A percentile compares a stretch with the other conserved stretches of the same genome.
Evolutionary conservation across 64 coral and sea anemone species (phyloP).

Genomic region (Catalaphyllia jardinei): DNA sequence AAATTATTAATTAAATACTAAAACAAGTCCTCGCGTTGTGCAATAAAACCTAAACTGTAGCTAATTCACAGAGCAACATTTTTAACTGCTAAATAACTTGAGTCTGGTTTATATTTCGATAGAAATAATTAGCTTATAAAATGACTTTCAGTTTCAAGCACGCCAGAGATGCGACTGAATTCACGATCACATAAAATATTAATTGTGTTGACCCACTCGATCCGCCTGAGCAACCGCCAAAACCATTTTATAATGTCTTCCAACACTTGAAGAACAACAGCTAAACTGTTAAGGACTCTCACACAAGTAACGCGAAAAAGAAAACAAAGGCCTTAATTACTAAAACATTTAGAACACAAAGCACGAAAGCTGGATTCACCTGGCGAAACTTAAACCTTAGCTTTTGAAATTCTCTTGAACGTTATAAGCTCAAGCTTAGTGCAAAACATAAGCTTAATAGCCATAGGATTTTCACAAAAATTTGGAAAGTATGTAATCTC

Average conservation of each 20-base stretch:
- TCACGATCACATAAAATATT: constrained; percentile 25
- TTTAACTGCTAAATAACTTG: no score
- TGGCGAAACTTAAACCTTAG: no score
- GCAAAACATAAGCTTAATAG: no score
- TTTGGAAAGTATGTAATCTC: no score
- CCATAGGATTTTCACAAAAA: no score
- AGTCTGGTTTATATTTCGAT: no score
- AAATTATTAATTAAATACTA: background rate
- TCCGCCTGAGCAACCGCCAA: background rate
- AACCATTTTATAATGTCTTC: background rate
- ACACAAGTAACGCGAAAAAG: background rate
- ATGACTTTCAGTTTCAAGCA: background rate
- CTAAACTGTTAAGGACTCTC: background rate
- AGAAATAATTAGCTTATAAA: no score
- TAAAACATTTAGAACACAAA: background rate
- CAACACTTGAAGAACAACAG: background rate
- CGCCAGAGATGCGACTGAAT: background rate
- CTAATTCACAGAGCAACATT: no score
- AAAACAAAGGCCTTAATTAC: background rate
- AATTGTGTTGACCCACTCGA: constrained; percentile 15
- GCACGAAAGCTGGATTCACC: background rate
- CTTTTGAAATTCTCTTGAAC: no score
- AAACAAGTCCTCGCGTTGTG: background rate
- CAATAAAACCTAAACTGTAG: background rate
- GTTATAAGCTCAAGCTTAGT: no score